Evolutionary conservation across 1,140 invertebrate genomes (phyloP).

Genomic region (Drosophila nebulosa): DNA sequence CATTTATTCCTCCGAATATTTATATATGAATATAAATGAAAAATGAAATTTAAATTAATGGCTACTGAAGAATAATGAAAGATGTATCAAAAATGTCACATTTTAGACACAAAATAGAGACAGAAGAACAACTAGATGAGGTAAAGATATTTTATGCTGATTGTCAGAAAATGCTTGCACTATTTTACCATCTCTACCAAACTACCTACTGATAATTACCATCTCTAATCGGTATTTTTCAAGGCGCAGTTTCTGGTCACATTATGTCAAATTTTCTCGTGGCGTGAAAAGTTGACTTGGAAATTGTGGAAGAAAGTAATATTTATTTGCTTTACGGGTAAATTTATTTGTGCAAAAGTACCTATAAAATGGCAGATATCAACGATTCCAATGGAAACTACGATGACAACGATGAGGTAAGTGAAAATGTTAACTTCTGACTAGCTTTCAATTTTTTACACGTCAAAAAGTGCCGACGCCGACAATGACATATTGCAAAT

Average conservation of each 20-base stretch:
- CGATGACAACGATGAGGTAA: conserved; percentile 74
- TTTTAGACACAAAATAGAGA: no score
- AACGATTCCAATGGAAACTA: conserved; percentile 74
- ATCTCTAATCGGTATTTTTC: conserved; percentile 12
- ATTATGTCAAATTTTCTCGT: conserved; percentile 36
- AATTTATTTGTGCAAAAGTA: not conserved
- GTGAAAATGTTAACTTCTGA: conserved; percentile 4
- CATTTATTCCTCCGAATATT: no score
- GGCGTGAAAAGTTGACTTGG: not conserved
- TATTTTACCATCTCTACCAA: not conserved
- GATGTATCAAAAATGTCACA: no score
- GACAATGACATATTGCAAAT: conserved; percentile 13
- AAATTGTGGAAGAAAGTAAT: conserved; percentile 7
- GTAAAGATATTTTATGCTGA: no score
- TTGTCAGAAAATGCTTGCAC: no score
- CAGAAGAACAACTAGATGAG: no score
- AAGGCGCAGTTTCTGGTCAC: not conserved
- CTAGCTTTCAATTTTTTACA: not conserved
- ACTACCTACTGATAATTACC: not conserved
- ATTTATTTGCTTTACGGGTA: not conserved
- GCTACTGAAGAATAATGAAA: no score
- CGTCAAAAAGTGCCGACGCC: conserved; percentile 37
- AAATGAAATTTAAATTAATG: no score
- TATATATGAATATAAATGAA: no score
- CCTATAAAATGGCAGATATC: conserved; percentile 49